Evolutionary conservation across 2,888 invertebrate species (phyloP), one percentile per base, ranked within the genome.

Genomic region (Gasteruption jaculator): DNA sequence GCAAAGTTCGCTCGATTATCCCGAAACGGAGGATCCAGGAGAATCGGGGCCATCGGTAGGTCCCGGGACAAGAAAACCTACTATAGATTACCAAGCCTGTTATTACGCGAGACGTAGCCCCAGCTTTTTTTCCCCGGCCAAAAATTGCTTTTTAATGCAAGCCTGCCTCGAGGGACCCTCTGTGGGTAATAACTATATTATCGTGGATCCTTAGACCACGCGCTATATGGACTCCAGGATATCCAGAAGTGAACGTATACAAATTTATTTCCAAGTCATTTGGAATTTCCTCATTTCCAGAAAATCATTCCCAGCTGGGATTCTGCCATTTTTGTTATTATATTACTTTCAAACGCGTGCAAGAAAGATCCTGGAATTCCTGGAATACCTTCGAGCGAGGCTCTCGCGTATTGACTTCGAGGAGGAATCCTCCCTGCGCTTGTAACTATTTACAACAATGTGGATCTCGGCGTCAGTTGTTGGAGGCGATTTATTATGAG

Each of bases 61-160:
- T 50, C 53, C 49, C 58, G 36, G 60, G 57, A 62, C 61, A 68
- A n/a, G 64, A 68, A 68, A 69, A 68, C 66, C 65, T 67, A 68
- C 65, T 66, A 67, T 65, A 65, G 66, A 68, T 68, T 68, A 69
- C 60, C 57, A 60, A 60, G 58, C 62, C 66, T 69, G 68, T 69
- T 68, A 69, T 69, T 69, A 69, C 56, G 60, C n/a, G n/a, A n/a
- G n/a, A 49, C 52, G 53, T 51, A 53, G 62, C 59, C 60, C 62
- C 62, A 59, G 64, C 61, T 58, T 63, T 63, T n/a, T 67, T 68
- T 69, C 65, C 60, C 61, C 61, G 56, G 56, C 62, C 54, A 67
- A 68, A 69, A 69, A 69, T 69, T 69, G 69, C 65, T 69, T 69
- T 68, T 69, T 69, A 69, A 69, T 69, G 61, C 60, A 53, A 58